These are phyloP conservation scores for Sebastes variabilis DNA, from an alignment of 2,797 vertebrate genomes.

Conservation along the genomic window DNA sequence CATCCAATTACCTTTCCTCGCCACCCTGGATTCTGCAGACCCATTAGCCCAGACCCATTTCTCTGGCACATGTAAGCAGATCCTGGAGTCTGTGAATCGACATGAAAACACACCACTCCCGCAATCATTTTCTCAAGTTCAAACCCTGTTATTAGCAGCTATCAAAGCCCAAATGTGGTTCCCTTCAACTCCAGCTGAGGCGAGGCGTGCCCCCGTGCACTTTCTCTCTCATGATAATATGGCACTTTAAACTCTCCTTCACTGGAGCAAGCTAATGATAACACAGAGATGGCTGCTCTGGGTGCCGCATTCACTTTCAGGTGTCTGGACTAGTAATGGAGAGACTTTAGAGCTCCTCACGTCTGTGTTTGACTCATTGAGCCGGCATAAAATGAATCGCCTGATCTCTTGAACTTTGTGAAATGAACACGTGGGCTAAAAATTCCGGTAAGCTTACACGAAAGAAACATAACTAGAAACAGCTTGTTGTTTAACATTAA, in stretches of 20 bases:
- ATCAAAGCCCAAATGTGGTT: constrained; percentile 20
- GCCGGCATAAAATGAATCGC: background rate
- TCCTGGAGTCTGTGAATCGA: background rate
- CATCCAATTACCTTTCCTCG: constrained; percentile 43
- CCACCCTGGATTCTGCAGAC: constrained; percentile 24
- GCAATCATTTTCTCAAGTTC: background rate
- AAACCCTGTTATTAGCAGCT: constrained; percentile 30
- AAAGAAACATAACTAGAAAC: background rate
- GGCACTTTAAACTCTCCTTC: constrained; percentile 34
- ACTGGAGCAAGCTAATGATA: constrained; percentile 13
- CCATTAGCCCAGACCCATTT: constrained; percentile 30
- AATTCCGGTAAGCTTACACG: background rate
- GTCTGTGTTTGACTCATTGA: background rate
- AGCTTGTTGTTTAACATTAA: background rate
- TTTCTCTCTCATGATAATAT: constrained; percentile 13
- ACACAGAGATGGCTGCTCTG: constrained; percentile 1
- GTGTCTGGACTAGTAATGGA: constrained; percentile 3
- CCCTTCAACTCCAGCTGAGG: background rate
- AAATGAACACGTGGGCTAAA: background rate
- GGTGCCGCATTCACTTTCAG: background rate
- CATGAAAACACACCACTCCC: constrained; percentile 12
- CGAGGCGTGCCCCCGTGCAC: background rate
- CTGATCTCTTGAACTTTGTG: background rate
- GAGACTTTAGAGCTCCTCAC: background rate
- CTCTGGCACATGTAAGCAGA: background rate